Conservation (phyloP, 2,888 invertebrate species). For the Drosophila borborema region DNA sequence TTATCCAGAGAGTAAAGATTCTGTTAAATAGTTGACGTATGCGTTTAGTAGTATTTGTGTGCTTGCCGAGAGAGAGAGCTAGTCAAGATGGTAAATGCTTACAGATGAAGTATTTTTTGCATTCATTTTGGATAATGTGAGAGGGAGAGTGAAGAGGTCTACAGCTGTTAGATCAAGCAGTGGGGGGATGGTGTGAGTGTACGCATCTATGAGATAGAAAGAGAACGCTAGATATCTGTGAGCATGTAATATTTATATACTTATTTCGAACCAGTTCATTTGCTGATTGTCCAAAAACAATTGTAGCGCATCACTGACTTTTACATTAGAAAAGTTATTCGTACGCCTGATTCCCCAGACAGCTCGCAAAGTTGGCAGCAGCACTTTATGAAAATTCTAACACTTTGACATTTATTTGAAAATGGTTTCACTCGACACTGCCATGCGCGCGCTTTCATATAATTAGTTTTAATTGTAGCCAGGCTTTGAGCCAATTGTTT, state of each 20-base stretch:
- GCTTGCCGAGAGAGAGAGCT: background rate
- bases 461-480: constrained; percentile 59
- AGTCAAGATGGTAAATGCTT: background rate
- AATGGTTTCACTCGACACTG: constrained; percentile 36
- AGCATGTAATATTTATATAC: background rate
- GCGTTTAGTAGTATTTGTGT: too few species aligned
- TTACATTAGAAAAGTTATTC: constrained; percentile 1
- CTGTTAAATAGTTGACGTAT: background rate
- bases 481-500: constrained; percentile 46
- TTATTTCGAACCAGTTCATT: constrained; percentile 4
- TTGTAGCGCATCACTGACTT: constrained; percentile 1
- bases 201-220: background rate
- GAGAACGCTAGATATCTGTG: background rate
- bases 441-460: constrained; percentile 25
- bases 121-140: background rate
- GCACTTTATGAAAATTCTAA: constrained; percentile 31
- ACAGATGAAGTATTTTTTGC: background rate
- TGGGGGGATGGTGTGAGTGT: too few species aligned
- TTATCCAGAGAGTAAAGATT: background rate
- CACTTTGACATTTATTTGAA: constrained; percentile 51
- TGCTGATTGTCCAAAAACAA: background rate
- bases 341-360: constrained; percentile 4
- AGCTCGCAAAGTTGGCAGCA: constrained; percentile 16
- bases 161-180: too few species aligned
- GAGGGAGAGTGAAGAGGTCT: background rate